Conservation (phyloP, 2,113 vertebrate species). For the Scortum barcoo region DNA sequence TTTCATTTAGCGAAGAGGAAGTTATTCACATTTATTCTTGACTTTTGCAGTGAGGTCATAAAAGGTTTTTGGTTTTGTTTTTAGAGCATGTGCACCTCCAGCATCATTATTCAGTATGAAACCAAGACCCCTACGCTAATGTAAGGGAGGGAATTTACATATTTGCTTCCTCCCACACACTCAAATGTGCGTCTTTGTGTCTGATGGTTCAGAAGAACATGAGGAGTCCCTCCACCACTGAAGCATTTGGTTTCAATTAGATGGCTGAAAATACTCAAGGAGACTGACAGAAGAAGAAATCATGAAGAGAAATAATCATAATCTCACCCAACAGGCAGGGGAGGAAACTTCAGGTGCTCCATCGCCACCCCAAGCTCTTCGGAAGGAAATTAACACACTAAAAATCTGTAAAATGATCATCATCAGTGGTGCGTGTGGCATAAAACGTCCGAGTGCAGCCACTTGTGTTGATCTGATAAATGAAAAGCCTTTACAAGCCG, state of each 20-base stretch:
- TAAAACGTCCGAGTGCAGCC: neutral
- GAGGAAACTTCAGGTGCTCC: slow-evolving; percentile 5
- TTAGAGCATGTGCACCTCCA: neutral
- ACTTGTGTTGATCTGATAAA: neutral
- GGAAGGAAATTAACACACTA: neutral
- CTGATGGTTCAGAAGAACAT: slow-evolving; percentile 2
- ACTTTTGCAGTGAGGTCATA: neutral
- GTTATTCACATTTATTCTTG: neutral
- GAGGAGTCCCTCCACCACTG: neutral
- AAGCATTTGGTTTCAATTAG: neutral
- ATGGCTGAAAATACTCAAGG: neutral
- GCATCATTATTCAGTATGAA: neutral
- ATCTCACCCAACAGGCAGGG: neutral
- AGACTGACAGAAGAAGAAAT: slow-evolving; percentile 19
- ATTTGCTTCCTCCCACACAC: slow-evolving; percentile 2
- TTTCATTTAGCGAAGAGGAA: too few species aligned
- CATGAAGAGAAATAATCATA: slow-evolving; percentile 20
- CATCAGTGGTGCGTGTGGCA: neutral
- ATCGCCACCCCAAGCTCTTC: neutral
- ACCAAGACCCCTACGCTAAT: neutral
- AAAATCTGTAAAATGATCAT: neutral
- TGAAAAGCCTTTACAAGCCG: neutral
- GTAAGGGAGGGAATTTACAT: neutral
- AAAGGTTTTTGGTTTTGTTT: too few species aligned
- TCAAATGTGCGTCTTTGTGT: neutral